phyloP scores from a whole-genome alignment of 92 coral and sea anemone species.

The Porites cylindrica region DNA sequence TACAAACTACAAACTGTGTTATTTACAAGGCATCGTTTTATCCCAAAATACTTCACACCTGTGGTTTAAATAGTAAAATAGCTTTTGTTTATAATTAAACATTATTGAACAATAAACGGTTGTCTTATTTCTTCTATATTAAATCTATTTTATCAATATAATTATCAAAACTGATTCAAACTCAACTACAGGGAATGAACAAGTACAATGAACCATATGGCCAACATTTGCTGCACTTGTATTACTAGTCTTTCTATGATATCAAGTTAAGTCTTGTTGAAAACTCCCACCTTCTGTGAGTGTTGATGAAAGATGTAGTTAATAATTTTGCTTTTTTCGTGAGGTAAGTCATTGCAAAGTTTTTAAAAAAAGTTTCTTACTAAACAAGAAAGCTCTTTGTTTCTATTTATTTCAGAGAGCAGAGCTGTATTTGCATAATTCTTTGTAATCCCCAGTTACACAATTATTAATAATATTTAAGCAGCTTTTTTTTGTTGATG shows the following conservation, averaged over 20 bases:
- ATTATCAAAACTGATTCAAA: neutral
- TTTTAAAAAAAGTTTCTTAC: too few relatives aligned
- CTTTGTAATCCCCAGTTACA: too few relatives aligned
- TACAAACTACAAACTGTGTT: constrained; percentile 15
- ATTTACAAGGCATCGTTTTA: constrained; percentile 21
- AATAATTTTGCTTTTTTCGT: too few relatives aligned
- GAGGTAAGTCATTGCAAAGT: too few relatives aligned
- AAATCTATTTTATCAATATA: neutral
- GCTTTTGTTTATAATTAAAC: constrained; percentile 1
- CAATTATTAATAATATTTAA: too few relatives aligned
- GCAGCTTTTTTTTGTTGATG: too few relatives aligned
- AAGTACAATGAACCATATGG: neutral
- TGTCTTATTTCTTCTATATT: neutral
- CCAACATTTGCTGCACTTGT: neutral
- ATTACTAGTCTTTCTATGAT: neutral
- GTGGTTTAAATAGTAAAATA: constrained; percentile 27
- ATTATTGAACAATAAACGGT: neutral
- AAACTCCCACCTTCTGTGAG: neutral
- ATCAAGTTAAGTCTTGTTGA: neutral
- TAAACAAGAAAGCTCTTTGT: too few relatives aligned
- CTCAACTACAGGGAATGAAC: neutral
- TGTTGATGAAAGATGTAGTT: neutral
- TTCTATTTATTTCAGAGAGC: too few relatives aligned
- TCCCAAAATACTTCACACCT: constrained; percentile 33
- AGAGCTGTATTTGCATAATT: too few relatives aligned